These are phyloP conservation scores for Aporophyla nigra DNA, from an alignment of 2,888 invertebrate genomes.

Conservation along the genomic window DNA sequence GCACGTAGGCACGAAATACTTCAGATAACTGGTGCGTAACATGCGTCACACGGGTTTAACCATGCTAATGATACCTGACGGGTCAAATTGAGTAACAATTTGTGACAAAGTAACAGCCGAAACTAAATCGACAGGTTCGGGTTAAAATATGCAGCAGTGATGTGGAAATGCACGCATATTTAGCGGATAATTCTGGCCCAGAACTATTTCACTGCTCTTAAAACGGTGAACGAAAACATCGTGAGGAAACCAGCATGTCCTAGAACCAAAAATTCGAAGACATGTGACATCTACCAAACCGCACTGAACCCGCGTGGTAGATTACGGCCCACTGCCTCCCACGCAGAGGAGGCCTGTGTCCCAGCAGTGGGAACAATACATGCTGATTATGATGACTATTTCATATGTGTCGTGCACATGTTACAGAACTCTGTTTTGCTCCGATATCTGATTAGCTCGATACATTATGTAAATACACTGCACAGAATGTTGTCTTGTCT, in stretches of 20 bases:
- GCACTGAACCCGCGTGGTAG: too few species aligned
- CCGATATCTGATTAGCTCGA: neutral
- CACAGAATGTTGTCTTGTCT: neutral
- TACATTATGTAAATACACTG: neutral
- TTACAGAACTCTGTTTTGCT: neutral
- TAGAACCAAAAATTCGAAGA: too few species aligned
- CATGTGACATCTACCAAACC: too few species aligned
- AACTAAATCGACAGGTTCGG: neutral
- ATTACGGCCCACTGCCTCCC: too few species aligned
- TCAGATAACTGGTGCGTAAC: constrained; percentile 32
- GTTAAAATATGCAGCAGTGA: constrained; percentile 12
- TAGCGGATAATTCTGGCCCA: neutral
- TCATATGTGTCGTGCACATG: neutral
- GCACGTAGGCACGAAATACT: constrained; percentile 44
- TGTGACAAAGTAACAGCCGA: neutral
- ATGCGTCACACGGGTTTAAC: constrained; percentile 41
- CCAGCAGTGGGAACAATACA: too few species aligned
- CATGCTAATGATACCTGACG: constrained; percentile 41
- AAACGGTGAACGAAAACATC: too few species aligned
- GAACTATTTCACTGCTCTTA: neutral
- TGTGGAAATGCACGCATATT: neutral
- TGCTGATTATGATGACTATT: too few species aligned
- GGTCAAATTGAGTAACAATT: constrained; percentile 31
- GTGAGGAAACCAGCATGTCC: too few species aligned
- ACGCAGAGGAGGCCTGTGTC: too few species aligned